These are phyloP conservation scores for Amphimallon solstitiale DNA, from an alignment of 2,888 invertebrate genomes.

Conservation along the genomic window DNA sequence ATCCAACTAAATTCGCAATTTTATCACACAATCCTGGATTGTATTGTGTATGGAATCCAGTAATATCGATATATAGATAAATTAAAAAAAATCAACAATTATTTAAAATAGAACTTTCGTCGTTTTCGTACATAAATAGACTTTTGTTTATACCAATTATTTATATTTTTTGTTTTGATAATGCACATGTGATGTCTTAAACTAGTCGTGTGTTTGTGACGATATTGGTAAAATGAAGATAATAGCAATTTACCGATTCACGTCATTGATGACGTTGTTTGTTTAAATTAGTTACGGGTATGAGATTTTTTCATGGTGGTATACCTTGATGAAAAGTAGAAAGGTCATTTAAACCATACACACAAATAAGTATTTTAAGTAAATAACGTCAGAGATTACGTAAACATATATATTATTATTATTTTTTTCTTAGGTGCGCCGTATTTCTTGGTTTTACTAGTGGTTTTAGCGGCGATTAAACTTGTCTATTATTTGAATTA, in stretches of 20 bases:
- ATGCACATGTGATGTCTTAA: conserved; percentile 2
- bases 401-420: background rate
- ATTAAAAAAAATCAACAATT: background rate
- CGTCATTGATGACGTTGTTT: conserved; percentile 8
- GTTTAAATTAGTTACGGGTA: conserved; percentile 4
- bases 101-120: background rate
- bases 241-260: background rate
- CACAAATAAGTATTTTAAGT: background rate
- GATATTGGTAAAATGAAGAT: conserved; percentile 5
- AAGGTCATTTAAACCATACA: conserved; percentile 9
- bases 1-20: too few species aligned
- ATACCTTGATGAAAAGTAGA: conserved; percentile 19
- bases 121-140: background rate
- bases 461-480: background rate
- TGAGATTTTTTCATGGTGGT: background rate
- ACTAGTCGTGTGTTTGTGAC: conserved; percentile 2
- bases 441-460: background rate
- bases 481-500: too few species aligned
- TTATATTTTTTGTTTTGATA: background rate
- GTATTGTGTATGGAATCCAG: background rate
- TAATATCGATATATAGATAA: background rate
- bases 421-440: background rate
- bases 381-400: conserved; percentile 1
- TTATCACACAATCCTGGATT: too few species aligned
- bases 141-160: background rate